Evolutionary conservation across 2,797 vertebrate species (phyloP).

Genomic region (Oophaga sylvatica): DNA sequence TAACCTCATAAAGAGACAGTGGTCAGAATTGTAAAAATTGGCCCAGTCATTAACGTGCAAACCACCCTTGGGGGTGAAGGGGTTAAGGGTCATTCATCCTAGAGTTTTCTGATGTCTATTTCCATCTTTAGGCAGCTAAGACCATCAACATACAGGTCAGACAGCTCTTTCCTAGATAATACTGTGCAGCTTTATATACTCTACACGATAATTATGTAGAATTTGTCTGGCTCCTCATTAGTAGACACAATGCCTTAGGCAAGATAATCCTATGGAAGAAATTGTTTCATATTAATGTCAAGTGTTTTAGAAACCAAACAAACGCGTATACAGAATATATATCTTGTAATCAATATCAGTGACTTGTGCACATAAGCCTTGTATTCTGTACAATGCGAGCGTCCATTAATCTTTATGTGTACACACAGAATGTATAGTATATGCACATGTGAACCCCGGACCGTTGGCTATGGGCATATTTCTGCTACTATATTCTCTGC

Average conservation of each 20-base stretch:
- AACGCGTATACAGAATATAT: no score
- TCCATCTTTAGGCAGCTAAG: neutral
- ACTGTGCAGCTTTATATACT: neutral
- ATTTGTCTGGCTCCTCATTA: neutral
- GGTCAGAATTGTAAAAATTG: no score
- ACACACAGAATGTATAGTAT: neutral
- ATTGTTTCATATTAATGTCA: neutral
- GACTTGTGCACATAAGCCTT: neutral
- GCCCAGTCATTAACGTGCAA: no score
- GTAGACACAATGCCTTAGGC: neutral
- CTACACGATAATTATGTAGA: neutral
- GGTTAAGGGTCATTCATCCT: neutral
- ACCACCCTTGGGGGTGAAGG: no score
- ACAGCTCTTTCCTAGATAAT: constrained; percentile 14
- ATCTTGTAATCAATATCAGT: neutral
- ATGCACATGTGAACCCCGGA: neutral
- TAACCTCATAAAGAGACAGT: no score
- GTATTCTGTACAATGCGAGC: neutral
- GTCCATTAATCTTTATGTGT: neutral
- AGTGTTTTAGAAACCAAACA: neutral
- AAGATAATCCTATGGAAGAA: neutral
- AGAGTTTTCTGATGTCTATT: neutral
- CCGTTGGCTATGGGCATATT: no score
- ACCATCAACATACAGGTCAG: constrained; percentile 40
- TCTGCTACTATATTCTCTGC: no score